Base-by-base conservation (phyloP, 2,888 invertebrate species). In the Globia sparganii region DNA sequence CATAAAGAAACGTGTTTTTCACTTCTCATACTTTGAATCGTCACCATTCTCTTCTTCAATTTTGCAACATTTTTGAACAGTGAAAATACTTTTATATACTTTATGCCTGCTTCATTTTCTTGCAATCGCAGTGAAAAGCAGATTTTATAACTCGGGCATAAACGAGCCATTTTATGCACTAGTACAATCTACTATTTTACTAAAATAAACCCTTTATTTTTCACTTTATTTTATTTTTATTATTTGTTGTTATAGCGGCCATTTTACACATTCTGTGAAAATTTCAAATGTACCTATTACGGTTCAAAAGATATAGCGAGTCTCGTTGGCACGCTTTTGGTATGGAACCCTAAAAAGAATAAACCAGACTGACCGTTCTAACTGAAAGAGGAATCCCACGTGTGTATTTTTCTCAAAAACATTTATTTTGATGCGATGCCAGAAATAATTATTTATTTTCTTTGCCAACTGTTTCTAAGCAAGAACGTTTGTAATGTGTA, bases 361-460 rank as follows among this genome's bases (percentile, higher is more conserved):
- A 59, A n/a, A 61, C 18, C 25, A 58, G 34, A 53, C 66, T 65
- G 58, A 74, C 37, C 71, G 67, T 61, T 75, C 31, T 37, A 53
- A 53, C 25, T 11, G 25, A 53, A 53, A 25, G 25, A 43, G 67
- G 53, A 59, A 78, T 37, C 13, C 37, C 66, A 77, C 61, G 77
- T 61, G 9, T 31, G 15, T 46, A 65, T 56, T 77, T 18, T 28
- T 61, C 37, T 40, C 46, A 49, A 71, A 76, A 59, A 68, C 21
- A 37, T 40, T 34, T 28, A 68, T 77, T 43, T 34, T 62, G 34
- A 73, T 49, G 65, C 37, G 56, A 40, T 70, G 74, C 85, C 76
- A 77, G 78, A 37, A 69, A 69, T 40, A 74, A 75, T 43, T 66
- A 67, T 75, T 72, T 74, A 74, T 68, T 69, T 11, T 58, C 31